Percentiles rank a stretch among this genome's conserved stretches.
Evolutionary conservation across 2,888 invertebrate species (phyloP).

Genomic region (Eristalis intricaria): DNA sequence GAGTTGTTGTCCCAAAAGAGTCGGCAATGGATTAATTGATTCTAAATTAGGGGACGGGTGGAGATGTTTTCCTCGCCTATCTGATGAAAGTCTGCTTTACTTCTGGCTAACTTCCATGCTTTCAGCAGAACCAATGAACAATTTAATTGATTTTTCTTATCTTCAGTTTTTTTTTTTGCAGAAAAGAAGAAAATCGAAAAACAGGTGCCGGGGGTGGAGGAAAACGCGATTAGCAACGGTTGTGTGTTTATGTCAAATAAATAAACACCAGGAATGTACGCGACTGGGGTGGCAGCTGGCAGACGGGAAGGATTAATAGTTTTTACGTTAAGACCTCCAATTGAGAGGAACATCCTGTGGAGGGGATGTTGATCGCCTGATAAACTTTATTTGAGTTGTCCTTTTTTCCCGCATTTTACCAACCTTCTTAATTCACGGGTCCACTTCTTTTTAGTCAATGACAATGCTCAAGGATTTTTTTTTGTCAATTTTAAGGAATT

Average conservation of each 20-base stretch:
- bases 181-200: neutral
- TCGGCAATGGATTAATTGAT: constrained; percentile 32
- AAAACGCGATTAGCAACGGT: neutral
- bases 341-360: no score
- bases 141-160: neutral
- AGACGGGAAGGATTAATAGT: neutral
- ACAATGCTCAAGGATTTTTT: no score
- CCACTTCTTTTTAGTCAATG: no score
- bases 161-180: neutral
- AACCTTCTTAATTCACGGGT: no score
- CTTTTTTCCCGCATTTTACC: no score
- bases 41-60: constrained; percentile 4
- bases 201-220: neutral
- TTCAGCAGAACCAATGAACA: neutral
- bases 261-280: neutral
- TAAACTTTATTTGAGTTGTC: no score
- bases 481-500: no score
- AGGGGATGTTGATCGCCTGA: no score
- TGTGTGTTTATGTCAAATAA: neutral
- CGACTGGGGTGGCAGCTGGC: neutral
- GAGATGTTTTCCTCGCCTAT: constrained; percentile 3
- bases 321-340: neutral
- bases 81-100: neutral
- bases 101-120: neutral
- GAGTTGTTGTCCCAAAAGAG: constrained; percentile 19